A percentile compares a stretch with the other conserved stretches of the same genome.
Conservation (phyloP, 1,140 invertebrate genomes). For the Ladona fulva region DNA sequence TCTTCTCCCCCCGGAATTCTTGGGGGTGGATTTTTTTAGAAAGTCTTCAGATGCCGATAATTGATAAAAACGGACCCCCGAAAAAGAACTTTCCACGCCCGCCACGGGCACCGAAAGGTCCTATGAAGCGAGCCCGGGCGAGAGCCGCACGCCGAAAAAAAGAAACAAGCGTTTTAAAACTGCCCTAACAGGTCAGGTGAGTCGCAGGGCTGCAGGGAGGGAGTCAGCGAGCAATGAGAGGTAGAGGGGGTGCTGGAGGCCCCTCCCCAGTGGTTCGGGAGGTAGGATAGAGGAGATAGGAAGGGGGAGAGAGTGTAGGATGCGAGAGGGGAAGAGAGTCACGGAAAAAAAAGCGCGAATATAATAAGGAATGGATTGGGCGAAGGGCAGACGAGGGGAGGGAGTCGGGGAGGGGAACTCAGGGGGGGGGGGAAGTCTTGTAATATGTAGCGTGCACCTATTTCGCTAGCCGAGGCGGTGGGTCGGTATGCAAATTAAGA, state of each 20-base stretch:
- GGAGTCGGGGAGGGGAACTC: slow-evolving; percentile 39
- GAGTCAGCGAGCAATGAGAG: slow-evolving; percentile 23
- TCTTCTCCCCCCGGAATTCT: too few relatives aligned
- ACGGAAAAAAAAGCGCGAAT: slow-evolving; percentile 19
- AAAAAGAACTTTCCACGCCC: neutral
- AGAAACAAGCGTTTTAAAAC: slow-evolving; percentile 9
- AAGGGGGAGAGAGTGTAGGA: slow-evolving; percentile 8
- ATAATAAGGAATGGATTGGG: neutral
- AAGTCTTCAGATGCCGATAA: too few relatives aligned
- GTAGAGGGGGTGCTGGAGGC: slow-evolving; percentile 22
- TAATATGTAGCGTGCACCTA: neutral
- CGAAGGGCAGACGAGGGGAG: slow-evolving; percentile 33
- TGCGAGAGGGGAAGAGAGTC: slow-evolving; percentile 24
- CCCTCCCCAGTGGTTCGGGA: neutral
- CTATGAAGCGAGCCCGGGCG: neutral
- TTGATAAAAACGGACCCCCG: too few relatives aligned
- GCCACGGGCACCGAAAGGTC: neutral
- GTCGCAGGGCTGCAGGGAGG: slow-evolving; percentile 12
- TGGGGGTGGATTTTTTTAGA: too few relatives aligned
- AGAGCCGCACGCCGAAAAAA: neutral
- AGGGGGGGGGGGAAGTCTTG: slow-evolving; percentile 24
- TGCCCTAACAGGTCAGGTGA: slow-evolving; percentile 20
- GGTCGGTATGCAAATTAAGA: slow-evolving; percentile 5
- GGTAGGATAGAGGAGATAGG: slow-evolving; percentile 16
- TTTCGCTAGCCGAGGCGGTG: neutral